Conservation (phyloP, 53 echinoderm and acorn worm genomes). For the Antedon mediterranea region DNA sequence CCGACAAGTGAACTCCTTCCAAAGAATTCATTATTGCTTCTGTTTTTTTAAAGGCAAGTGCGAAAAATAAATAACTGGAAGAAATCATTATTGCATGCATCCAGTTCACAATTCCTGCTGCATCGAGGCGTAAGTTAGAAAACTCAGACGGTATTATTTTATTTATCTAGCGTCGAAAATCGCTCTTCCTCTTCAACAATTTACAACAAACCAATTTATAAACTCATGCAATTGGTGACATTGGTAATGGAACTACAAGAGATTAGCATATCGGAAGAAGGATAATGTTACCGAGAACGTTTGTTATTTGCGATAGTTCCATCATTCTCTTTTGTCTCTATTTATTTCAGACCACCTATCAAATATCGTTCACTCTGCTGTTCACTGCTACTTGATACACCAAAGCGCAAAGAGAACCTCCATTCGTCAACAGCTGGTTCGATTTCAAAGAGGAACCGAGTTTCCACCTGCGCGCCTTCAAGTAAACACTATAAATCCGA, state of each 20-base stretch:
- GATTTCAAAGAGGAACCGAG: neutral
- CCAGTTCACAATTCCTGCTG: neutral
- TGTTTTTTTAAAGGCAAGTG: neutral
- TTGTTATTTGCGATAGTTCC: neutral
- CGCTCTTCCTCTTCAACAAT: neutral
- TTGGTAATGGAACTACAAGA: neutral
- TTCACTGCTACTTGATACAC: neutral
- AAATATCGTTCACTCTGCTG: neutral
- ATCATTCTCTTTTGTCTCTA: neutral
- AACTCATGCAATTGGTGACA: neutral
- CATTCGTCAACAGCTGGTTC: neutral
- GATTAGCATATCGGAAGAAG: neutral
- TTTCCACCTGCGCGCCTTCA: neutral
- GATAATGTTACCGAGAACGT: neutral
- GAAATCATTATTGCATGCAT: neutral
- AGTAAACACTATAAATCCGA: neutral
- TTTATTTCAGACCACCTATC: neutral
- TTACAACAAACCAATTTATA: neutral
- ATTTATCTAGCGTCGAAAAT: neutral
- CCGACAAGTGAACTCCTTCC: neutral
- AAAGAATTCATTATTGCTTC: neutral
- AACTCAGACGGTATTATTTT: neutral
- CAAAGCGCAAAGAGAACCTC: neutral
- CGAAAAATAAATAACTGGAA: constrained; percentile 1
- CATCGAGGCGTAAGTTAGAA: neutral